phyloP scores from a whole-genome alignment of 2,113 vertebrate species.

The Triplophysa dalaica region DNA sequence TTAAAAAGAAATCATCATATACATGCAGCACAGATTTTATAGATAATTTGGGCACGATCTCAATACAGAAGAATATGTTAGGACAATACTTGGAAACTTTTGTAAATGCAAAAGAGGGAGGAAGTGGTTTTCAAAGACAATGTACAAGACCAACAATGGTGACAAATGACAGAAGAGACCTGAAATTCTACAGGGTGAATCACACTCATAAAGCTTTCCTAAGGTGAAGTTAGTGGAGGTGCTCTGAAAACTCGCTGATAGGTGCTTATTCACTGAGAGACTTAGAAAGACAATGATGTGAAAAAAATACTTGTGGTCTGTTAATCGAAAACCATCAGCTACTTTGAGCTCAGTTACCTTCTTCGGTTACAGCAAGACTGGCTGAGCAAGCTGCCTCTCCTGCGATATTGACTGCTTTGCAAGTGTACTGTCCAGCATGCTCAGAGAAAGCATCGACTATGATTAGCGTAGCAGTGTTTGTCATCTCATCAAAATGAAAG shows the following conservation, averaged over 20 bases:
- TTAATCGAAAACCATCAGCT: constrained; percentile 43
- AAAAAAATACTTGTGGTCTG: constrained; percentile 39
- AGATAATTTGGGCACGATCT: neutral
- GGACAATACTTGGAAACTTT: constrained; percentile 1
- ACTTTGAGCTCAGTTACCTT: constrained; percentile 67
- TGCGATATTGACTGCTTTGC: constrained; percentile 82
- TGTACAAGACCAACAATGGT: constrained; percentile 9
- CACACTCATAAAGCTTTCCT: constrained; percentile 4
- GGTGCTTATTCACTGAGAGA: constrained; percentile 17
- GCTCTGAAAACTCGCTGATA: constrained; percentile 17
- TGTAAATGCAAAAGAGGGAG: neutral
- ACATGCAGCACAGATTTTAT: constrained; percentile 49
- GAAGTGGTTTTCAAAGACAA: constrained; percentile 2
- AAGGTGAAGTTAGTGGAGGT: constrained; percentile 59
- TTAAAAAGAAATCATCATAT: too few species aligned
- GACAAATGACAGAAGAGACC: neutral
- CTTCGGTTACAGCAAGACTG: constrained; percentile 79
- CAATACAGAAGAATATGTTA: constrained; percentile 74
- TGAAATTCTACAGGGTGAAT: neutral
- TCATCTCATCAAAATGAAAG: constrained; percentile 88
- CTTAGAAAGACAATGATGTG: constrained; percentile 31
- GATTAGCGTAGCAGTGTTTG: constrained; percentile 86
- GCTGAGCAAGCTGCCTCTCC: constrained; percentile 76
- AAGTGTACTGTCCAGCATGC: constrained; percentile 89
- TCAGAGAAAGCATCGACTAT: constrained; percentile 89